A percentile compares a stretch with the other conserved stretches of the same genome.
Evolutionary conservation across 1,140 invertebrate genomes (phyloP).

Genomic region (Charaxes varanes): DNA sequence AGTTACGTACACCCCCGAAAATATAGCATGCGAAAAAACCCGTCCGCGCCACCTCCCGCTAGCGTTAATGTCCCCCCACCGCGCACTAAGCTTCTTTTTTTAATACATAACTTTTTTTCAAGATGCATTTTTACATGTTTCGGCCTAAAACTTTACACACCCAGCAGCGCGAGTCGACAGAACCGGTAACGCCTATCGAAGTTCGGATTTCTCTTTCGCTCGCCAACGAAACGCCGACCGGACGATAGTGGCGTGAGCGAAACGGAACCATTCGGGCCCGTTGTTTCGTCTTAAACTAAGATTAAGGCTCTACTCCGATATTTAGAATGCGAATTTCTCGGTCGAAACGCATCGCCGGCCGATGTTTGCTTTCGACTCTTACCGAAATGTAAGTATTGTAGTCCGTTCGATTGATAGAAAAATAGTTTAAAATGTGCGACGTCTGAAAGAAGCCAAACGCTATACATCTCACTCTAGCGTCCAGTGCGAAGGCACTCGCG

Average conservation of each 20-base stretch:
- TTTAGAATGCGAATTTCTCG: constrained; percentile 54
- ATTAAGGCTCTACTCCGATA: constrained; percentile 64
- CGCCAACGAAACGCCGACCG: constrained; percentile 28
- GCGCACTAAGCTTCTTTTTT: constrained; percentile 71
- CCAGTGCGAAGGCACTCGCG: constrained; percentile 69
- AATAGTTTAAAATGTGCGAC: constrained; percentile 19
- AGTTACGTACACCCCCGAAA: constrained; percentile 63
- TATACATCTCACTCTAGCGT: constrained; percentile 68
- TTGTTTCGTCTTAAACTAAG: constrained; percentile 63
- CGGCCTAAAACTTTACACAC: constrained; percentile 73
- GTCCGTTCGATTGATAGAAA: constrained; percentile 8
- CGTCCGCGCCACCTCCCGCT: constrained; percentile 54
- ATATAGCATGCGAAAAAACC: constrained; percentile 69
- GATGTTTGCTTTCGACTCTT: constrained; percentile 21
- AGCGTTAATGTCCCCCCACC: constrained; percentile 64
- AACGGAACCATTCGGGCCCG: constrained; percentile 38
- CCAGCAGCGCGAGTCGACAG: constrained; percentile 49
- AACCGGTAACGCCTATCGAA: constrained; percentile 58
- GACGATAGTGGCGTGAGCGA: constrained; percentile 64
- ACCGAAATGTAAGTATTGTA: constrained; percentile 2
- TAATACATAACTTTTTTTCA: constrained; percentile 74
- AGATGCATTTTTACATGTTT: constrained; percentile 74
- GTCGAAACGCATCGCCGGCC: constrained; percentile 40
- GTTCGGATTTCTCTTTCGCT: constrained; percentile 54
- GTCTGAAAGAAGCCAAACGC: constrained; percentile 39